Base-by-base conservation (phyloP, 2,888 invertebrate genomes). In the Mesorhabditis belari region DNA sequence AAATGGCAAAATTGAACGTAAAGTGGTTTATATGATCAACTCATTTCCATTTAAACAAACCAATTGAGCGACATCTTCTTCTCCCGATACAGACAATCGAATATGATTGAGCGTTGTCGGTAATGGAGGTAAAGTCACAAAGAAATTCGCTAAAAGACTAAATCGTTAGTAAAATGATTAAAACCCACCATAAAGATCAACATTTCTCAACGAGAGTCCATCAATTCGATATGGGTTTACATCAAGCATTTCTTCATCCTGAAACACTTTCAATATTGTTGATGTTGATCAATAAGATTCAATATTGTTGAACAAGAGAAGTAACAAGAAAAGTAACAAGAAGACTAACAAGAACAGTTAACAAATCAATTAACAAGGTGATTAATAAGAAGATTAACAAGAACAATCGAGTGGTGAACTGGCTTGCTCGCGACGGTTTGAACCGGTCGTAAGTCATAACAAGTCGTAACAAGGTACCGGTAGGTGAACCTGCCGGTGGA, bases 41-140 rank as follows among this genome's bases (percentile, higher is more conserved):
- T 35, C n/a, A 35, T 35, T 1, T 17, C n/a, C 12, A 35, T 17
- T 17, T 35, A 17, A 35, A 35, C 44, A 35, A 35, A 35, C 59
- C 57, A 79, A 51, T 49, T 72, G 69, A 4, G 64, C 55, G 2
- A 70, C 67, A 52, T 80, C 65, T 56, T 77, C 78, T 6, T 74
- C 71, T n/a, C 79, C 79, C 2, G 69, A 70, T 5, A 77, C 75
- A 0, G 77, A 79, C 2, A 80, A 64, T 19, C 80, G 69, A 19
- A 80, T 65, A 2, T 71, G 69, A 25, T 65, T 65, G 12, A 80
- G 67, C 2, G 73, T 76, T 5, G 64, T 63, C 0, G 80, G 80
- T 6, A 80, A 67, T 5, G 58, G 54, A 4, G 80, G 80, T 12
- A 79, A 64, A 6, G 62, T 52, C 19, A 64, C 57, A 60, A 80